Base-by-base conservation (phyloP, 2,113 vertebrate genomes). In the Erythrocebus patas region DNA sequence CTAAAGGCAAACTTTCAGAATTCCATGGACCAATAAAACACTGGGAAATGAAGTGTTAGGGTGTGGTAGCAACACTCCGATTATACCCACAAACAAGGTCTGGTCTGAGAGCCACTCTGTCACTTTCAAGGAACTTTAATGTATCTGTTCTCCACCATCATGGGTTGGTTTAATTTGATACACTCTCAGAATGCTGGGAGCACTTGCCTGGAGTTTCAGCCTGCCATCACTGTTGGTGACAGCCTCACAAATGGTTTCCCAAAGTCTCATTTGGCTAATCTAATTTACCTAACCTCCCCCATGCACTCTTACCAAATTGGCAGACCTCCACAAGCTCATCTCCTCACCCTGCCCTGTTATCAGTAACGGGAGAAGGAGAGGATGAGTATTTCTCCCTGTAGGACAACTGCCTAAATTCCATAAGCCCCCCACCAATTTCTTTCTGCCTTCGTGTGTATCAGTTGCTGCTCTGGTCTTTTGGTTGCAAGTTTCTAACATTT, bases 341-440 rank as follows among this genome's bases (percentile, higher is more conserved):
- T 75, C 3, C 17, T 32, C 38, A 17, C 16, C 9, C 32, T 2
- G 7, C 22, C 12, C 59, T 30, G 1, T 0, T 8, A 23, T 16
- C 64, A 8, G 30, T 32, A 40, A 25, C 43, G 16, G 6, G 5
- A 27, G 40, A 30, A 32, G 32, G 59, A n/a, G 55, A 6, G 0
- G 0, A n/a, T 5, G 43, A 35, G 3, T 3, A 5, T 20, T 14
- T 38, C 45, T 16, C 22, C 14, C 1, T 30, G 40, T 20, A 25
- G 0, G 8, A 55, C 38, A 6, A 2, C 43, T 7, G 64, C 32
- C 35, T 5, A 0, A 18, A 30, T 66, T 14, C 52, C 35, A 11
- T 23, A 23, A 59, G 38, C 66, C 38, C 23, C 13, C 18, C 52
- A 6, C 16, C 35, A 16, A 45, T 50, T 22, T 55, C 85, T 23